These are phyloP conservation scores for Samia ricini DNA, from an alignment of 1,140 invertebrate species.

Conservation along the genomic window DNA sequence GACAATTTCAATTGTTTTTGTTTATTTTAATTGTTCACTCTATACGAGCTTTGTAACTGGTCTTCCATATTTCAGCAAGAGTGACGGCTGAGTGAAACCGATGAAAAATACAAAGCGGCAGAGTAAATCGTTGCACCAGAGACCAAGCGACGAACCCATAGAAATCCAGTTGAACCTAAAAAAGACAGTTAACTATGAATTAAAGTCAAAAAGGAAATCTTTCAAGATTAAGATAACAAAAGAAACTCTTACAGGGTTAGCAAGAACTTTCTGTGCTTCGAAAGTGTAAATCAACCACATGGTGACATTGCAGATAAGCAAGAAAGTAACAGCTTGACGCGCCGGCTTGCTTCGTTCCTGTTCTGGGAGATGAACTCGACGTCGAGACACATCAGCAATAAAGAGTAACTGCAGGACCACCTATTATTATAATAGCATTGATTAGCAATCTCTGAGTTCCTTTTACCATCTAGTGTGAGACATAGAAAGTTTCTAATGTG, in stretches of 20 bases:
- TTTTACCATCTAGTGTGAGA: not conserved
- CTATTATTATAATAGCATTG: constrained; percentile 62
- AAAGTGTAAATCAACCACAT: constrained; percentile 98
- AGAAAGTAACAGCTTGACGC: constrained; percentile 95
- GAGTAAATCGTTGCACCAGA: constrained; percentile 93
- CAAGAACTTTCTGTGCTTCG: constrained; percentile 95
- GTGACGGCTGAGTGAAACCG: constrained; percentile 98
- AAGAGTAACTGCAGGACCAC: constrained; percentile 95
- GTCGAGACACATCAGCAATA: constrained; percentile 94
- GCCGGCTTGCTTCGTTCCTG: constrained; percentile 96
- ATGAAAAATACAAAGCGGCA: constrained; percentile 97
- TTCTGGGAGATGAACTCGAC: constrained; percentile 92
- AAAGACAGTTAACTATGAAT: constrained; percentile 11
- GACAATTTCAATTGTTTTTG: constrained; percentile 19
- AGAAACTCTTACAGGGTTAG: constrained; percentile 84
- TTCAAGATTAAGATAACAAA: constrained; percentile 3
- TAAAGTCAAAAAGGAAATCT: not conserved
- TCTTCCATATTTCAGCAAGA: constrained; percentile 98
- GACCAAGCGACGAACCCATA: constrained; percentile 97
- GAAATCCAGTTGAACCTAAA: constrained; percentile 89
- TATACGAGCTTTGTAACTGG: constrained; percentile 94
- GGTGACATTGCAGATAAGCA: constrained; percentile 95
- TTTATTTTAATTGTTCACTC: constrained; percentile 78
- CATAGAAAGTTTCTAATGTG: no score
- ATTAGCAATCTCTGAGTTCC: not conserved